Evolutionary conservation across 2,113 vertebrate species (phyloP), one percentile per base, ranked within the genome.

Genomic region (Eptesicus fuscus): DNA sequence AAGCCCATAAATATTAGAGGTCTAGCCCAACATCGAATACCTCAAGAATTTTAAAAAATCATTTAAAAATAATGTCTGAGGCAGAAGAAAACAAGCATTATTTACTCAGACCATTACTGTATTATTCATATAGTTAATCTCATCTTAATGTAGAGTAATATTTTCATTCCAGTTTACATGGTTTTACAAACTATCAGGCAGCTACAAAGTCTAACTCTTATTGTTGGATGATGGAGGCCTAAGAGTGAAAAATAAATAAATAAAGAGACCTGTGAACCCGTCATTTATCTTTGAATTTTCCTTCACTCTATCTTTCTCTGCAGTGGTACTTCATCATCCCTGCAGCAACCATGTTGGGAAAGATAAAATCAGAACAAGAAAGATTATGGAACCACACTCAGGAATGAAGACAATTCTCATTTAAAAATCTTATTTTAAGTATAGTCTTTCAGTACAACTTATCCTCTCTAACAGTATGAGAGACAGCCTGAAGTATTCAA

Each of bases 251-350:
- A 30, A 28, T 12, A 61, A 59, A 37, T 4, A 77, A 74, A 37
- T 17, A 51, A 61, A 87, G 84, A 92, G 7, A 53, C 7, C 30
- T 35, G 6, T 42, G 63, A 28, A 56, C 0, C 0, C 25, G 69
- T 23, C 37, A 93, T 61, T 92, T 94, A 79, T 44, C 30, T 96
- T 77, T 83, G 61, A 97, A 84, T 76, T 82, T 90, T 73, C 87
- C 65, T 49, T 59, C 42, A 25, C 61, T 56, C 44, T 5, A 49
- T 5, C 67, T 67, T 88, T 94, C 74, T 91, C 74, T 18, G 23
- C 56, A 74, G 28, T 63, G 37, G 0, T 17, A 47, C 9, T 61
- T 59, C 84, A 74, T 79, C 17, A 6, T 0, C 9, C n/a, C 0
- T 20, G 71, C 3, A 53, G 22, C 10, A 79, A 51, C n/a, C 25